Conservation (phyloP, 2,113 vertebrate genomes). For the Morone saxatilis region DNA sequence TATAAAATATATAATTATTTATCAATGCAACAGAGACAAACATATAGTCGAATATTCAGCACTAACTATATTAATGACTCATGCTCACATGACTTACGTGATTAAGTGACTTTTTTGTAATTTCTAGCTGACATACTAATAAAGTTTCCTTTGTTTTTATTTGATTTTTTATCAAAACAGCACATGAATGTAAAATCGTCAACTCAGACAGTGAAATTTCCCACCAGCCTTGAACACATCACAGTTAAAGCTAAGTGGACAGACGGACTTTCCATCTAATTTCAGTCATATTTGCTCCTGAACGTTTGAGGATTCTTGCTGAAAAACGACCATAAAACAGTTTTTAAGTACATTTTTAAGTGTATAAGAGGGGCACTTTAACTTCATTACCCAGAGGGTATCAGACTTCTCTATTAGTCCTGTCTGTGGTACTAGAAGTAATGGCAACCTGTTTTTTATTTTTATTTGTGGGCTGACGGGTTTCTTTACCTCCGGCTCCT, state of each 20-base stretch:
- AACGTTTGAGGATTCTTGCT: background rate
- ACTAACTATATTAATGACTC: background rate
- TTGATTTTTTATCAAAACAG: background rate
- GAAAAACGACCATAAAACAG: background rate
- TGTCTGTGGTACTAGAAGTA: background rate
- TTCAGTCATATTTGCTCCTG: background rate
- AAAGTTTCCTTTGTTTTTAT: background rate
- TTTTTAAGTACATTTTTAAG: background rate
- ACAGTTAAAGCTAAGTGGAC: background rate
- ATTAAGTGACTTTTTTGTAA: background rate
- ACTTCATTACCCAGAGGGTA: slow-evolving; percentile 1
- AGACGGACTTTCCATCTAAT: background rate
- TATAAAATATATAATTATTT: background rate
- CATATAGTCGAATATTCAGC: no score
- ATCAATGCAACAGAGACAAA: background rate
- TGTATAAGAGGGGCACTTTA: background rate
- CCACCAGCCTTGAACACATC: background rate
- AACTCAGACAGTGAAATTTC: background rate
- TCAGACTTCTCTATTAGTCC: background rate
- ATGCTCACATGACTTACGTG: background rate
- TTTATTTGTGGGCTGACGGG: background rate
- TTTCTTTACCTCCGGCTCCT: background rate
- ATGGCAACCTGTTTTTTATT: background rate
- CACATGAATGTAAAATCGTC: slow-evolving; percentile 8
- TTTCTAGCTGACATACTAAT: background rate